Evolutionary conservation across 2,113 vertebrate genomes (phyloP), one percentile per base, ranked within the genome.

Genomic region (Daubentonia madagascariensis): DNA sequence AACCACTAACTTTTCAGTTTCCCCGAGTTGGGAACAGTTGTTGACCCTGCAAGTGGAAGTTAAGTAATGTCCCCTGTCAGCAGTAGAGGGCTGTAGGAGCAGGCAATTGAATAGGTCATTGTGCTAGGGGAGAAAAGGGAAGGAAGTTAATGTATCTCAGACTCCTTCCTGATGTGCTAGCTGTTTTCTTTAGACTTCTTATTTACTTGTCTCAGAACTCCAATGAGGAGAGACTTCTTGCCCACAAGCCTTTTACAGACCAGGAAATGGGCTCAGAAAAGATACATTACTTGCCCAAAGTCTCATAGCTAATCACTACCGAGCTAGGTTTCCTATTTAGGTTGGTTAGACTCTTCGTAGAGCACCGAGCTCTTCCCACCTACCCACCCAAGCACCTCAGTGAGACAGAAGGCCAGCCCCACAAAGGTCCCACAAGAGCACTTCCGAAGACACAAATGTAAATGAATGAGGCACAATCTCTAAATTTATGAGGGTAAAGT

Each of bases 191-290:
- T 37, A 61, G 16, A 75, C 37, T 88, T 96, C 80, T 87, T 32
- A 76, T 25, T 88, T 90, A 61, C 70, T 76, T 75, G 63, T 50
- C n/a, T 85, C 70, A 80, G 61, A 90, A 87, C 37, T 68, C 28
- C 37, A 50, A 5, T 63, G 43, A 93, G 37, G 45, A 93, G 23
- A 97, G 28, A 70, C 11, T 88, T 97, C 30, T 83, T 93, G 63
- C 25, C 57, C 28, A 35, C 35, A 75, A 75, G 28, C 35, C 61
- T 81, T 91, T 87, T 37, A 79, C 63, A 93, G 54, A 84, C 70
- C 87, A 93, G 65, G 59, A 97, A 84, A 75, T 76, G 3, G 28
- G 52, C 43, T 85, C 86, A 54, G 28, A 93, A 96, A 95, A 81
- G 22, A 85, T 35, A 72, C 13, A 40, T 70, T 63, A 73, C 23